Base-by-base conservation (phyloP, 2,113 vertebrate species). In the Morphnarchus princeps region DNA sequence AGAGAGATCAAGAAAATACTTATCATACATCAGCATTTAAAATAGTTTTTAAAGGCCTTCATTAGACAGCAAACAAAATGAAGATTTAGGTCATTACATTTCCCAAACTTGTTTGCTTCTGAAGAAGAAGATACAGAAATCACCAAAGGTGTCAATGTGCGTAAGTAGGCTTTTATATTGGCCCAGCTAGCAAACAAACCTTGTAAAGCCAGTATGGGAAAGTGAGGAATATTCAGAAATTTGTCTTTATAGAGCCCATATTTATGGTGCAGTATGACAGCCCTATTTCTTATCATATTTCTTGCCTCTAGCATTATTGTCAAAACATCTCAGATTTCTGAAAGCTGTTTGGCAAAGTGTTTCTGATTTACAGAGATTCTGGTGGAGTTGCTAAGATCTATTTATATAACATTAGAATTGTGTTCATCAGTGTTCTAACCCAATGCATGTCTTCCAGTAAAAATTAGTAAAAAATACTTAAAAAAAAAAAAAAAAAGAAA, bases 311-410 rank as follows among this genome's bases (percentile, higher is more conserved):
- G 40, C 54, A 20, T 92, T 43, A 5, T 74, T 90, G 82, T 90
- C 85, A 90, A 88, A 96, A 80, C 90, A 78, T 22, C 28, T 76
- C 55, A 6, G 45, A 15, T 59, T 83, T 67, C 92, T 86, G 76
- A 87, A 62, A 83, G 36, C 26, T 52, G 0, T 88, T 89, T 81
- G 82, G 82, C 85, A 59, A n/a, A 76, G 38, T 12, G 67, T 69
- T 82, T 66, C 66, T 90, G 52, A 31, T 90, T 90, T 70, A 36
- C 50, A 58, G 82, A n/a, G 50, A 8, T n/a, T 38, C 70, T 78
- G 86, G 19, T 92, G 88, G 87, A 62, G 85, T 21, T 78, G 21
- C 80, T 90, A 13, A 43, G 69, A n/a, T 49, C 58, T 91, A 8
- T 81, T 84, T 70, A 26, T 28, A 3, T 61, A 67, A 26, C n/a